Base-by-base conservation (phyloP, 2,888 invertebrate species). In the Callosobruchus maculatus region DNA sequence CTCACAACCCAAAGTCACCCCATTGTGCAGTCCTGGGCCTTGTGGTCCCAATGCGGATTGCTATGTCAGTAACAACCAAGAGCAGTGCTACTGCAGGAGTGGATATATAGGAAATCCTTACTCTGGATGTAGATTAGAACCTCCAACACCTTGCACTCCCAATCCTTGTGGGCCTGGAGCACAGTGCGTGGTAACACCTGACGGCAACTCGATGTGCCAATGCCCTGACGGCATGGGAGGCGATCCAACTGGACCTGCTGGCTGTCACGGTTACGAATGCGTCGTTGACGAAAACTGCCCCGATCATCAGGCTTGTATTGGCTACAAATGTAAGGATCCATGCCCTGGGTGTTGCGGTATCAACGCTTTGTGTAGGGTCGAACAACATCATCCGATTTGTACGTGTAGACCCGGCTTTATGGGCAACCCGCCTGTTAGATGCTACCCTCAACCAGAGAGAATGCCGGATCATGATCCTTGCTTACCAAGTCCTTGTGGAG, bases 11-110 rank as follows among this genome's bases (percentile, higher is more conserved):
- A 84, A 91, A 49, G 89, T 91, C 0, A 88, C 90, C 75, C 88
- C 91, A 7, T 87, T 95, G 13, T 96, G 95, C 82, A 91, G 91
- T 84, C 95, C 95, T 13, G 95, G 95, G 13, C 94, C 95, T 0
- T 96, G 96, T 86, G 95, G 95, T 26, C 86, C 88, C 21, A 94
- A 96, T 85, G 92, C 95, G 13, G 95, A 95, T 83, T 96, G 96
- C 84, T 95, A 95, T 83, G 93, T 95, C 4, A 90, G 93, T 70
- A 92, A 93, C 74, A 94, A 94, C 82, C 92, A 92, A 82, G 96
- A 97, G 86, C 92, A 94, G 85, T 96, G 96, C 85, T 95, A 92
- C 86, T 97, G 96, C 82, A 92, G 91, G 84, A 85, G 89, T 70
- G 94, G 94, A 26, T 95, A 89, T 85, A 89, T 89, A 69, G 96